These are phyloP conservation scores for Hozukius guyotensis DNA, from an alignment of 2,797 vertebrate species.

Conservation along the genomic window DNA sequence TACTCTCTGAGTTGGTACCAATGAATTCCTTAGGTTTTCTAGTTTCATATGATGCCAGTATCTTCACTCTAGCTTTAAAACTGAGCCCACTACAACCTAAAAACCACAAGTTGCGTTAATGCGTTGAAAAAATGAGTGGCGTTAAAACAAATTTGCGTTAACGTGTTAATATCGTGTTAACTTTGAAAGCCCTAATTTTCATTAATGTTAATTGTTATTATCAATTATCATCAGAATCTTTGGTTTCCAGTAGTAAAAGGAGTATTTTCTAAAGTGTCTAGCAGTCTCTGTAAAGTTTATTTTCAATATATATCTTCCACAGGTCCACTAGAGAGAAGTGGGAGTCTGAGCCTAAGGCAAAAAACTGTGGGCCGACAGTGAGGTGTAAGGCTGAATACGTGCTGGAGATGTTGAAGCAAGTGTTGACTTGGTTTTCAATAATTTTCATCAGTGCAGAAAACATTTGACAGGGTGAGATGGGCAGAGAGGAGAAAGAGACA, in stretches of 20 bases:
- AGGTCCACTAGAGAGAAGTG: background rate
- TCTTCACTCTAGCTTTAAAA: background rate
- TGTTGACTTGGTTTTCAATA: constrained; percentile 30
- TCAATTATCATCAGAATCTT: background rate
- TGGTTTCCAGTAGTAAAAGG: background rate
- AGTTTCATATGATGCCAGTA: background rate
- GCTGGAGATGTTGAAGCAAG: constrained; percentile 6
- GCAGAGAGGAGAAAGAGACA: background rate
- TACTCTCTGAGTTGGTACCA: background rate
- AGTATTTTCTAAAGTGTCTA: background rate
- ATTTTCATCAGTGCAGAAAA: constrained; percentile 13
- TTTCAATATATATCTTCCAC: background rate
- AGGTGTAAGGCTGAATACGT: constrained; percentile 10
- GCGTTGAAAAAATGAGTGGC: too few relatives aligned
- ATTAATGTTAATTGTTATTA: background rate
- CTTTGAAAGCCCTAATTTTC: background rate
- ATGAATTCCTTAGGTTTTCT: background rate
- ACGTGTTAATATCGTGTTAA: background rate
- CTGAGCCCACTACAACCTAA: background rate
- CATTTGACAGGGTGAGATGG: constrained; percentile 19
- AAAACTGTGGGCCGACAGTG: background rate
- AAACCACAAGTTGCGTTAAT: background rate
- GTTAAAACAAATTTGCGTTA: too few relatives aligned
- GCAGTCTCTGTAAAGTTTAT: background rate
- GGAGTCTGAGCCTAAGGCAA: constrained; percentile 31